These are phyloP conservation scores for Clangula hyemalis DNA, from an alignment of 2,797 vertebrate species.

Conservation along the genomic window DNA sequence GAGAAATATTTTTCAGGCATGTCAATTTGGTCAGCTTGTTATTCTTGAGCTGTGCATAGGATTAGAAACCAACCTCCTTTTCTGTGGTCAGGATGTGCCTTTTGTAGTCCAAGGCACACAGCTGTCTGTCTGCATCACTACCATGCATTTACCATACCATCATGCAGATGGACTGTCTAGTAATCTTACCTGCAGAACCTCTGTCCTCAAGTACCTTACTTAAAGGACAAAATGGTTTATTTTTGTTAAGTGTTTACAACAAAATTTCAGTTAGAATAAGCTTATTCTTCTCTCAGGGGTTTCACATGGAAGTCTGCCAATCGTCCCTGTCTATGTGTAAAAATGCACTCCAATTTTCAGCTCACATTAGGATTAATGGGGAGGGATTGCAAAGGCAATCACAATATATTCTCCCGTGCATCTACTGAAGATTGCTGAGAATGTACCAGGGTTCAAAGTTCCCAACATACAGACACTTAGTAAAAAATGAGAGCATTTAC, in stretches of 20 bases:
- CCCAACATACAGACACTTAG: fast-evolving
- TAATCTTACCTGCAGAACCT: neutral
- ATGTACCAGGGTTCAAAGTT: neutral
- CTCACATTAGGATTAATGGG: neutral
- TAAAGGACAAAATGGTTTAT: neutral
- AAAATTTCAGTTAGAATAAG: neutral
- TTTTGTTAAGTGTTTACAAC: neutral
- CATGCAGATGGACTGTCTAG: neutral
- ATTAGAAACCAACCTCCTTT: neutral
- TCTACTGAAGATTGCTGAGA: neutral
- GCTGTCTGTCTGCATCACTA: neutral
- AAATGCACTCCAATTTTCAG: neutral
- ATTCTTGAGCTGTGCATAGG: neutral
- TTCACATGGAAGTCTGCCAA: neutral
- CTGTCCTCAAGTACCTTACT: neutral
- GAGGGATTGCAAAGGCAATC: neutral
- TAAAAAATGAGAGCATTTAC: neutral
- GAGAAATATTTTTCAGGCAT: no score
- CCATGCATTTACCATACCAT: neutral
- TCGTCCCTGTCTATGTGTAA: neutral
- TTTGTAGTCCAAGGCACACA: neutral
- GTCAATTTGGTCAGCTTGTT: neutral
- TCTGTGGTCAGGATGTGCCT: neutral
- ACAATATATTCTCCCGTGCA: neutral
- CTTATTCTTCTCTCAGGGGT: neutral